Evolutionary conservation across 2,888 invertebrate species (phyloP).

Genomic region (Acanthopleura granulata): DNA sequence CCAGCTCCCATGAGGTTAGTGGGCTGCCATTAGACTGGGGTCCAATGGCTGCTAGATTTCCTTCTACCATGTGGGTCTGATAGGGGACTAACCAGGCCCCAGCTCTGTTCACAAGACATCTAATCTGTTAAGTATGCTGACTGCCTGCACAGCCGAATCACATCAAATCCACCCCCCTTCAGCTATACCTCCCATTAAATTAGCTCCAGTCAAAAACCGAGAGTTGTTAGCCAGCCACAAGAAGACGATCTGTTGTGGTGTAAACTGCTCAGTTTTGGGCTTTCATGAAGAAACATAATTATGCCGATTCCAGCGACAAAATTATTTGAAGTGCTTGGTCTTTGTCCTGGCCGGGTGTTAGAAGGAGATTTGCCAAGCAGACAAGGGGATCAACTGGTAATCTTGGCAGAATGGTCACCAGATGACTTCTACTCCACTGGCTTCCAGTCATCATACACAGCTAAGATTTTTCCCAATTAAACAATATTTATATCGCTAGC

Average conservation of each 20-base stretch:
- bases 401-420: no score
- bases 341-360: neutral
- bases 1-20: no score
- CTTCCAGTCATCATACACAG: no score
- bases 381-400: no score
- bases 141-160: neutral
- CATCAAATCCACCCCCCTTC: conserved; percentile 2
- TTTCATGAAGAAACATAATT: conserved; percentile 1
- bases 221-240: neutral
- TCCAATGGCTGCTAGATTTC: neutral
- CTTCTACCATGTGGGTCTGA: neutral
- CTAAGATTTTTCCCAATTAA: no score
- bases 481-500: no score
- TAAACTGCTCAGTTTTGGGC: neutral
- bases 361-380: no score
- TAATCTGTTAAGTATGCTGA: conserved; percentile 1
- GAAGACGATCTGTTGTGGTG: neutral
- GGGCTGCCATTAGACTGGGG: no score
- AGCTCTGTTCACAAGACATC: conserved; percentile 1
- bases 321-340: neutral
- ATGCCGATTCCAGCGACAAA: no score
- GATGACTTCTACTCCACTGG: no score
- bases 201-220: neutral
- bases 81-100: neutral
- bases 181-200: conserved; percentile 14